A percentile compares a stretch with the other conserved stretches of the same genome.
Evolutionary conservation across 1,140 invertebrate species (phyloP).

Genomic region (Saccostrea cuccullata): DNA sequence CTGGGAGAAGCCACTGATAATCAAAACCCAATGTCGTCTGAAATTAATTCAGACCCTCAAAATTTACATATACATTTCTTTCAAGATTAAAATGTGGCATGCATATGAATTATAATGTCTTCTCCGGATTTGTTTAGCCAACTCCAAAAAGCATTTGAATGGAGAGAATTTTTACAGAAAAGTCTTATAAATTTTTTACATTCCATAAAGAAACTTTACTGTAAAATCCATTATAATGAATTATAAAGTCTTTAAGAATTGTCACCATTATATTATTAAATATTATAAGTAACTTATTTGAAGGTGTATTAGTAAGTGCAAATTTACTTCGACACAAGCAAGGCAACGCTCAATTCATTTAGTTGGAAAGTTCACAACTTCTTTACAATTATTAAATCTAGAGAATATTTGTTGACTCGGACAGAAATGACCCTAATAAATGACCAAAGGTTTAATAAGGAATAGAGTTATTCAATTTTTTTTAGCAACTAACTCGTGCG

Average conservation of each 20-base stretch:
- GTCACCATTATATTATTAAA: no score
- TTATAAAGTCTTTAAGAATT: not conserved
- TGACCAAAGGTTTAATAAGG: no score
- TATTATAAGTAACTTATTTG: no score
- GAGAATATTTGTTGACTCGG: not conserved
- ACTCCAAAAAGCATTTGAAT: not conserved
- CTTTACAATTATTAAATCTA: not conserved
- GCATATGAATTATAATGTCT: slow-evolving; percentile 2
- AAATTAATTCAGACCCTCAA: slow-evolving; percentile 14
- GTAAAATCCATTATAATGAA: not conserved
- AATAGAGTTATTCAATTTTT: not conserved
- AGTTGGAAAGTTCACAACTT: not conserved
- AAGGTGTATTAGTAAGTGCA: no score
- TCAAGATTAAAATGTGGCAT: not conserved
- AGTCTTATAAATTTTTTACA: not conserved
- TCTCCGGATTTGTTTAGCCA: not conserved
- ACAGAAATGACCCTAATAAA: not conserved
- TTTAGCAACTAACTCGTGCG: slow-evolving; percentile 31
- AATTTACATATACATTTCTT: slow-evolving; percentile 30
- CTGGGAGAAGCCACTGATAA: not conserved
- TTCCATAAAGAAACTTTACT: not conserved
- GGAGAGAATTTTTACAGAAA: not conserved
- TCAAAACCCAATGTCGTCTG: not conserved
- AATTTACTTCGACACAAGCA: no score
- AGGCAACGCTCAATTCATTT: no score